phyloP scores from a whole-genome alignment of 2,113 vertebrate species.

The Stercorarius parasiticus region DNA sequence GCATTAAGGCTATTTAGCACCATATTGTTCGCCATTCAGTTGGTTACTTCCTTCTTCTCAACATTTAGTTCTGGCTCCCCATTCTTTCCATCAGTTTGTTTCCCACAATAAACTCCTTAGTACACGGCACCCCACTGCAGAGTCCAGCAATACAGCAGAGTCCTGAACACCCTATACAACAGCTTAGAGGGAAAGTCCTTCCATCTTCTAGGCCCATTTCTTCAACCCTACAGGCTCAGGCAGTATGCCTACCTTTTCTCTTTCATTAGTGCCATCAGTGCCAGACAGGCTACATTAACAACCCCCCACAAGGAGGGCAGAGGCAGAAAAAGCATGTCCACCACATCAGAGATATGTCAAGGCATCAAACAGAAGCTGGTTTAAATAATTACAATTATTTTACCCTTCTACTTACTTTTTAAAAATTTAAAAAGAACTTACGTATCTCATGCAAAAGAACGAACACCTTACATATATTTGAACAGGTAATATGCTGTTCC shows the following conservation, averaged over 20 bases:
- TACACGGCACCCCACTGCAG: background rate
- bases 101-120: background rate
- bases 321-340: background rate
- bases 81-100: background rate
- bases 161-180: too few species aligned
- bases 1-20: background rate
- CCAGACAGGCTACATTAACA: background rate
- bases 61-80: background rate
- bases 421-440: background rate
- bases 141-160: background rate
- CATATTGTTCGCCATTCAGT: background rate
- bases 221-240: background rate
- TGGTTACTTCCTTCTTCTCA: background rate
- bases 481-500: background rate
- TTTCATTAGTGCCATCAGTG: background rate
- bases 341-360: background rate
- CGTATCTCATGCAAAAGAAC: background rate
- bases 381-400: background rate
- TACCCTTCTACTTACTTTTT: background rate
- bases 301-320: rapidly evolving
- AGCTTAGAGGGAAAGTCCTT: background rate
- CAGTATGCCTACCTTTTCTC: background rate
- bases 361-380: background rate
- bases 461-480: background rate
- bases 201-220: background rate